phyloP scores from a whole-genome alignment of 2,797 vertebrate species.

The Gallinago solitaria region DNA sequence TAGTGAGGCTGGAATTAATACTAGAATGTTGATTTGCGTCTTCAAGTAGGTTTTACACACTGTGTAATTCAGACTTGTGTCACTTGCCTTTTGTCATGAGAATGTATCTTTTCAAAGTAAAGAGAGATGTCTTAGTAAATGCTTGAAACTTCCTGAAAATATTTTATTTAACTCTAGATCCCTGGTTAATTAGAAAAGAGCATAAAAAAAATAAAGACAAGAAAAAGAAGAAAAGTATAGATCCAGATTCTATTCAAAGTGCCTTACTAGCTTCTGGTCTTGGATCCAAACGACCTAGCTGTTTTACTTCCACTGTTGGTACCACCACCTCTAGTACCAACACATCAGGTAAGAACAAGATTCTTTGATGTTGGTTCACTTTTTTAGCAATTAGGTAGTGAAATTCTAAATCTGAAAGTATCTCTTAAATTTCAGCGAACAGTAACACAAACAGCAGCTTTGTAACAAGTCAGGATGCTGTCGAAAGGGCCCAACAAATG shows the following conservation, averaged over 20 bases:
- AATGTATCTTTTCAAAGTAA: neutral
- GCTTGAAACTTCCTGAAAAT: neutral
- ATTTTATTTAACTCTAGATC: slow-evolving; percentile 79
- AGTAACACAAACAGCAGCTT: slow-evolving; percentile 81
- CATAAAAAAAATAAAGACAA: slow-evolving; percentile 94
- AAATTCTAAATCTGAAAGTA: neutral
- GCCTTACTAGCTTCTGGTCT: slow-evolving; percentile 98
- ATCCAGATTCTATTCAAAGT: slow-evolving; percentile 99
- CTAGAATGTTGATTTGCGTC: neutral
- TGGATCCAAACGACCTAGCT: slow-evolving; percentile 89
- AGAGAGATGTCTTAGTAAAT: neutral
- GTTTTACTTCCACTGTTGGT: slow-evolving; percentile 85
- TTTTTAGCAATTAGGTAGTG: neutral
- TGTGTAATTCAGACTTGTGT: neutral
- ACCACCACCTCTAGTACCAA: slow-evolving; percentile 77
- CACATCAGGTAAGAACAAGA: slow-evolving; percentile 67
- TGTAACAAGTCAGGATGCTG: slow-evolving; percentile 94
- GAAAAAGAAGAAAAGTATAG: slow-evolving; percentile 92
- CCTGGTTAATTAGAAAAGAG: slow-evolving; percentile 98
- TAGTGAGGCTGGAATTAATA: neutral
- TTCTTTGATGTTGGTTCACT: neutral
- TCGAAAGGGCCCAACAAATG: slow-evolving; percentile 96
- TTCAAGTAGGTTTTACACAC: neutral
- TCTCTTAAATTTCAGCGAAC: slow-evolving; percentile 64
- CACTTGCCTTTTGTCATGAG: neutral